Evolutionary conservation across 2,797 vertebrate species (phyloP), one percentile per base, ranked within the genome.

Genomic region (Tapera naevia): DNA sequence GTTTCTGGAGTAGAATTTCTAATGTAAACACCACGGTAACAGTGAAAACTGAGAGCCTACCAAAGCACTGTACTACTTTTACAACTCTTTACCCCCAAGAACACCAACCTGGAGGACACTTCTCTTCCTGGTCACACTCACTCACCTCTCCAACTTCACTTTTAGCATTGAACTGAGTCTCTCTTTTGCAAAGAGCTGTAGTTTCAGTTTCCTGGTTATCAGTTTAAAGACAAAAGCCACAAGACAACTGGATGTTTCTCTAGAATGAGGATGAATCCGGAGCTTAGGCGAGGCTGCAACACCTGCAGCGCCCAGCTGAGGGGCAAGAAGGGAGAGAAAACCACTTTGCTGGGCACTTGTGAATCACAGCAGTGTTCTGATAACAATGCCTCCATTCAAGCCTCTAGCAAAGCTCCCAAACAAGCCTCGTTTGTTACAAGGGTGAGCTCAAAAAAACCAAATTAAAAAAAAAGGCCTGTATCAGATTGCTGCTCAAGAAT

Each of bases 351-450:
- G 76, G 90, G 80, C 50, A 89, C 78, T 94, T 89, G 62, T 97
- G 92, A 98, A 97, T 95, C 91, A 93, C 85, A 48, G 78, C 94
- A 96, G 87, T 96, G 95, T 96, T 94, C 93, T 74, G 67, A 73
- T 90, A 97, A 96, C 97, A 97, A 97, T 89, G 84, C 74, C 75
- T 88, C 93, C 95, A 97, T 97, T 97, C 94, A 96, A 82, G 74
- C 90, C 76, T 88, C 88, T 92, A 88, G 78, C 0, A 18, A 95
- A 94, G 91, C 91, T 96, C 88, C 84, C 79, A 94, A 97, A 97
- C 96, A 97, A 97, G 92, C 60, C 80, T 91, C 94, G 82, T 96
- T 97, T 97, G 96, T 97, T 97, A 96, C 85, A 97, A 45, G 96
- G 90, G 82, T 58, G 90, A 96, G 73, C 93, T 94, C 93, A 85